These are phyloP conservation scores for Eupithecia vulgata DNA, from an alignment of 2,888 invertebrate species.

Conservation along the genomic window DNA sequence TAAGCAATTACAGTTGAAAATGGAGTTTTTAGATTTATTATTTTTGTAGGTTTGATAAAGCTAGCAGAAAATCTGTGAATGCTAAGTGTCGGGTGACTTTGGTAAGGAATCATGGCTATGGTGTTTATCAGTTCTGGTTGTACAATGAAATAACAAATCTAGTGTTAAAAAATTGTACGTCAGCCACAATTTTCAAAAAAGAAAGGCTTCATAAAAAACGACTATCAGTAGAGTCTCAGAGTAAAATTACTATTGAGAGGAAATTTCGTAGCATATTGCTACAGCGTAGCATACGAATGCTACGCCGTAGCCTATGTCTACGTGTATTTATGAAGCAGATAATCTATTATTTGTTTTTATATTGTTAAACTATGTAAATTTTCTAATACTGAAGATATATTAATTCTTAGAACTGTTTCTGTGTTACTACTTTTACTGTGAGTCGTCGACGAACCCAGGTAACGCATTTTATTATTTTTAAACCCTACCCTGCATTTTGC, in stretches of 20 bases:
- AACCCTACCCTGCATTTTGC: neutral
- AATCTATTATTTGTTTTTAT: neutral
- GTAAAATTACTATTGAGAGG: neutral
- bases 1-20: slow-evolving; percentile 34
- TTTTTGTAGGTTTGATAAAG: slow-evolving; percentile 36
- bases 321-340: neutral
- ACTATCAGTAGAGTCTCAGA: neutral
- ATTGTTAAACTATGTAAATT: no score
- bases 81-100: slow-evolving; percentile 24
- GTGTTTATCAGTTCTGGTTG: neutral
- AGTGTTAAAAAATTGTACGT: neutral
- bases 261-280: neutral
- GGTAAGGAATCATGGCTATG: neutral
- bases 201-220: neutral
- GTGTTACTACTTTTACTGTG: neutral
- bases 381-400: no score
- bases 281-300: no score
- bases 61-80: slow-evolving; percentile 31
- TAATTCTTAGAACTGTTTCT: neutral
- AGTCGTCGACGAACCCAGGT: neutral
- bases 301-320: no score
- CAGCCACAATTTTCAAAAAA: slow-evolving; percentile 31
- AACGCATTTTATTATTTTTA: neutral
- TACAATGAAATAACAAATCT: neutral
- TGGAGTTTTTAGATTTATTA: slow-evolving; percentile 36